Evolutionary conservation across 1,140 invertebrate genomes (phyloP).

Genomic region (Akabosia matsudoensis): DNA sequence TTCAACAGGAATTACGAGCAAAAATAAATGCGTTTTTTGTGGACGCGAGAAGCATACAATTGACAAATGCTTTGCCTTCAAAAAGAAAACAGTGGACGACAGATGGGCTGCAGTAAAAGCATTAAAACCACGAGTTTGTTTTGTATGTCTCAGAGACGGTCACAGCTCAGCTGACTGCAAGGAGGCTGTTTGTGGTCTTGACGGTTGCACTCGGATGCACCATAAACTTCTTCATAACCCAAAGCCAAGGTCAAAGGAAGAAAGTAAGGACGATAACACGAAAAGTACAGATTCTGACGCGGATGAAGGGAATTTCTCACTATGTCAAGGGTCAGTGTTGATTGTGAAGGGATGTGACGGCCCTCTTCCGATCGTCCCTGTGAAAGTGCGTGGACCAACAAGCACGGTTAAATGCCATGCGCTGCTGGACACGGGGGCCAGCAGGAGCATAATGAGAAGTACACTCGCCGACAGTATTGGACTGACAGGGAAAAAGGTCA

Average conservation of each 20-base stretch:
- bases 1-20: too few species aligned
- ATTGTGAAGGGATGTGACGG: neutral
- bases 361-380: conserved; percentile 8
- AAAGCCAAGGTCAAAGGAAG: neutral
- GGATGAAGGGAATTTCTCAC: neutral
- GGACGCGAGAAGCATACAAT: neutral
- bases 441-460: neutral
- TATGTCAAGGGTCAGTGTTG: neutral
- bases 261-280: neutral
- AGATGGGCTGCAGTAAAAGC: neutral
- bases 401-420: neutral
- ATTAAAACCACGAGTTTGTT: neutral
- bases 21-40: neutral
- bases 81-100: neutral
- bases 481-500: neutral
- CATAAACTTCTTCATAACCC: neutral
- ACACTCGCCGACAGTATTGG: neutral
- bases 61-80: neutral
- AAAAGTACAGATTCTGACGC: neutral
- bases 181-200: neutral
- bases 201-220: neutral
- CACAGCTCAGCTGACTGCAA: neutral
- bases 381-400: conserved; percentile 21
- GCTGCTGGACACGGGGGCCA: neutral
- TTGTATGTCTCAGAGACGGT: neutral